phyloP scores from a whole-genome alignment of 2,888 invertebrate species.

The Tipula unca region DNA sequence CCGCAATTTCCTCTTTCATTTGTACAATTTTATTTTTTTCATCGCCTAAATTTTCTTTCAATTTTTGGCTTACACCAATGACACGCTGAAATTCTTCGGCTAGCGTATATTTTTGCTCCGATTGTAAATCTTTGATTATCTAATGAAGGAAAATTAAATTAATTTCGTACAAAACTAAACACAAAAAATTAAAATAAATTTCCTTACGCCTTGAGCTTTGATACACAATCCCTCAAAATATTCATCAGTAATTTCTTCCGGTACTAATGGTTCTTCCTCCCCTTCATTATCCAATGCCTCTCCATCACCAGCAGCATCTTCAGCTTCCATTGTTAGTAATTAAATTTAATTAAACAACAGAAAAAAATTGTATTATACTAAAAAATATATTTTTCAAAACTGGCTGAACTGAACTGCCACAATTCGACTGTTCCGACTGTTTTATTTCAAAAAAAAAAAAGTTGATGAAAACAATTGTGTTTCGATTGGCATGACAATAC shows the following conservation, averaged over 20 bases:
- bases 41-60: slow-evolving; percentile 21
- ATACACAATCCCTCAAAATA: slow-evolving; percentile 32
- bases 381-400: not conserved
- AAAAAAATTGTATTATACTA: not conserved
- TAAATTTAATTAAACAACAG: not conserved
- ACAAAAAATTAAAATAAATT: not conserved
- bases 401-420: not conserved
- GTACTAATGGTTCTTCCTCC: slow-evolving; percentile 41
- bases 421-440: not conserved
- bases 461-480: not conserved
- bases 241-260: slow-evolving; percentile 39
- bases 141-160: slow-evolving; percentile 19
- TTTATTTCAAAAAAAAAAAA: not conserved
- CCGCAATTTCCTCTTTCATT: slow-evolving; percentile 31
- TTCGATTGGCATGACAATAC: not conserved
- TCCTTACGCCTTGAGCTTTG: slow-evolving; percentile 17
- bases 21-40: slow-evolving; percentile 28
- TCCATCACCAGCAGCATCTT: not conserved
- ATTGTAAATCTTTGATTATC: slow-evolving; percentile 25
- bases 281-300: not conserved
- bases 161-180: not conserved
- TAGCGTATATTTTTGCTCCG: slow-evolving; percentile 22
- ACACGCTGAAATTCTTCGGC: slow-evolving; percentile 25
- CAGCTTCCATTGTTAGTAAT: not conserved
- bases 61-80: slow-evolving; percentile 22